Evolutionary conservation across 2,113 vertebrate genomes (phyloP), one percentile per base, ranked within the genome.

Genomic region (Speoplatyrhinus poulsoni): DNA sequence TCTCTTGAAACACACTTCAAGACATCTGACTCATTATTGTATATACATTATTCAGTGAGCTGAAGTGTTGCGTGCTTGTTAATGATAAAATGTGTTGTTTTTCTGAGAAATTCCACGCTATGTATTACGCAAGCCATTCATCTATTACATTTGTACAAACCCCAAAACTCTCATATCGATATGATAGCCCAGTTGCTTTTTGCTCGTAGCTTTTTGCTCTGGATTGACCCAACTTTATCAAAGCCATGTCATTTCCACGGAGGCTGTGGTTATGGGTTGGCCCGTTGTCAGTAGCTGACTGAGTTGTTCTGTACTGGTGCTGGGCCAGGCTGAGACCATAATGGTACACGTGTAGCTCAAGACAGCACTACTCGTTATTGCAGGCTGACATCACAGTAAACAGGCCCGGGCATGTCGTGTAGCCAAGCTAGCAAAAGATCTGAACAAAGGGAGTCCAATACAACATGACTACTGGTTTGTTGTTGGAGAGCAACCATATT

Each of bases 331-430:
- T 69, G 15, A 76, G 75, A 76, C 70, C 8, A 3, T 69, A 67
- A 73, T 70, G 70, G 57, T 81, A 80, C 84, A 79, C 63, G 69
- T 46, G 48, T 67, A 4, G 70, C 78, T 69, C 59, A 63, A 75
- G 75, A 47, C 73, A 65, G 70, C 74, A 53, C 69, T 5, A 66
- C 84, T 82, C 53, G 59, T 76, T 65, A 66, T 1, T 63, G 69
- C 33, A 62, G 46, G 53, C 76, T 92, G 89, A 88, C 81, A 80
- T 90, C 87, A 86, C 65, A 41, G 62, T 72, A 73, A 69, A 77
- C 91, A 84, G 33, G 90, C 69, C 59, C 52, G 69, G 78, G 76
- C 90, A 69, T 76, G 85, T 68, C 17, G 66, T 67, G 55, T 56
- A 60, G 41, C 55, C 62, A 69, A 60, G 64, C 57, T 3, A 52